A percentile compares a stretch with the other conserved stretches of the same genome.
Conservation (phyloP, 2,113 vertebrate species). For the Leptobrachium leishanense region DNA sequence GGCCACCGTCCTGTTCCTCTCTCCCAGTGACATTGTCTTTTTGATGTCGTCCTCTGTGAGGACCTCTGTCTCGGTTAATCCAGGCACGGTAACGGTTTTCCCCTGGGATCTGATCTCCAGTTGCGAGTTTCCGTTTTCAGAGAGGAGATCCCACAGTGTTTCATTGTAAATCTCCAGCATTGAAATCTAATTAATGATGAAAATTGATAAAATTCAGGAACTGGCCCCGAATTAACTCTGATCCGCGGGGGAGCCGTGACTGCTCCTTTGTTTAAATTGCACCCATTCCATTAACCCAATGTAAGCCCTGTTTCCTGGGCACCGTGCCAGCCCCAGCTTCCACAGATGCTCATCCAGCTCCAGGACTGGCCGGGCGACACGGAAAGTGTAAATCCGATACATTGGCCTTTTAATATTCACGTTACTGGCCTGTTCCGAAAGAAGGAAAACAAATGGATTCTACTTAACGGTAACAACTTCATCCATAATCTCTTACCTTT, state of each 20-base stretch:
- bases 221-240: neutral
- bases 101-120: slow-evolving; percentile 64
- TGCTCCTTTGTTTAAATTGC: no score
- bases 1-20: slow-evolving; percentile 61
- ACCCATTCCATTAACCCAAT: no score
- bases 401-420: no score
- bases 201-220: neutral
- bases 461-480: no score
- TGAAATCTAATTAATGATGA: slow-evolving; percentile 58
- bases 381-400: no score
- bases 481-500: slow-evolving; percentile 53
- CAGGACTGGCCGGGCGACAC: no score
- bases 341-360: no score
- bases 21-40: slow-evolving; percentile 58
- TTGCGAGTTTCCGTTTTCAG: slow-evolving; percentile 44
- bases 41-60: slow-evolving; percentile 60
- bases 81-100: slow-evolving; percentile 57
- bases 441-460: no score
- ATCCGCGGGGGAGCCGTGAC: neutral
- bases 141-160: slow-evolving; percentile 60
- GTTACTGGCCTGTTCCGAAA: no score
- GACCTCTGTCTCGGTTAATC: slow-evolving; percentile 60
- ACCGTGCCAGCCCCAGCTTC: no score
- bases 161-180: slow-evolving; percentile 70
- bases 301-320: no score